Evolutionary conservation across 2,797 vertebrate species (phyloP), one percentile per base, ranked within the genome.

Genomic region (Melanogrammus aeglefinus): DNA sequence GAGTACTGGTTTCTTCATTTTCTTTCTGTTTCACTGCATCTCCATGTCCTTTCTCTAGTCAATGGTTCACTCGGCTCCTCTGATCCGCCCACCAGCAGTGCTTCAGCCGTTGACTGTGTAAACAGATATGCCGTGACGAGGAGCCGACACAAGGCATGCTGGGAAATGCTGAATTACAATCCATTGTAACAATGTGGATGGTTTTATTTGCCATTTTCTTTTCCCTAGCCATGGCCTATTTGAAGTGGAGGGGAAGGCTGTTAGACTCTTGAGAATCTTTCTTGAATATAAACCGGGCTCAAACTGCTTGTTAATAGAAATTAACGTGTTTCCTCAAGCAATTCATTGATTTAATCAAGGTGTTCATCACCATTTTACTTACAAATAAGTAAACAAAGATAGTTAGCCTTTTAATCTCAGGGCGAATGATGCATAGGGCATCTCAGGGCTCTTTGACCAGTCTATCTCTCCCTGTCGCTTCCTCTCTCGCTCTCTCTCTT

Each of bases 1-100:
- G 95, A 99, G 98, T 95, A 90, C 86, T 79, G 77, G 85, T 47
- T 75, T 27, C 74, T 27, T 73, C 82, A 78, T 77, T 79, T 76
- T 69, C 63, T 69, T 13, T 69, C 63, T 69, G 8, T 69, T 12
- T 27, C 47, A 76, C 70, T 73, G 70, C 38, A 31, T 75, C 47
- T 69, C 75, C 5, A 9, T 72, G 76, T 83, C 79, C 77, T 84
- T 44, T 21, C 72, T 3, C 79, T 79, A 78, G 72, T 29, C 79
- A 38, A 63, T 71, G 76, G 35, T 75, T 81, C 78, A 24, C 36
- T 21, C 33, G 63, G 47, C 66, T 38, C 41, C 76, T 39, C 66
- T 63, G 41, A 74, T 1, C 81, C 75, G 74, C 33, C 82, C 83
- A 83, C 77, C 75, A 29, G 79, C 63, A 51, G 80, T 38, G 66